Conservation (phyloP, 2,797 vertebrate genomes). For the Macropus fuliginosus region DNA sequence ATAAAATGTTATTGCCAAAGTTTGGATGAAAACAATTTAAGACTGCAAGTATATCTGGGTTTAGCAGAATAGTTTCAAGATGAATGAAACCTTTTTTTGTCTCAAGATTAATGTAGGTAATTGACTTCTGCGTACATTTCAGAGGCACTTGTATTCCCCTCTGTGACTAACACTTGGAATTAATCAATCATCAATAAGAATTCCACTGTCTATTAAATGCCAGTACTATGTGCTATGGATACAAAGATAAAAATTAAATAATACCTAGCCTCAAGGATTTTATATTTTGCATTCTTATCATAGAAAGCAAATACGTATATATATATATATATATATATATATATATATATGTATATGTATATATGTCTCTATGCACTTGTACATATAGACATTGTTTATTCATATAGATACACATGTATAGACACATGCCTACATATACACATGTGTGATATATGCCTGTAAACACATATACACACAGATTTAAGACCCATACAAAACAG, state of each 20-base stretch:
- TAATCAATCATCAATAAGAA: not conserved
- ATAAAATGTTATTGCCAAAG: constrained; percentile 1
- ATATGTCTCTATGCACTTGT: too few relatives aligned
- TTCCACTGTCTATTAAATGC: not conserved
- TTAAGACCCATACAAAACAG: not conserved
- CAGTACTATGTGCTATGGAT: not conserved
- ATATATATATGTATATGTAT: too few relatives aligned
- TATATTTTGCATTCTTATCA: not conserved
- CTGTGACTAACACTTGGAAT: not conserved
- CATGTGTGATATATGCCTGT: not conserved
- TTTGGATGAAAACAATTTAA: not conserved
- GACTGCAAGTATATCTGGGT: not conserved
- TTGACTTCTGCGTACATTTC: not conserved
- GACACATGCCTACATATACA: not conserved
- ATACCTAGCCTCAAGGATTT: not conserved
- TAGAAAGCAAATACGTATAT: not conserved
- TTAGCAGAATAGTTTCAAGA: not conserved
- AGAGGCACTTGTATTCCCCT: not conserved
- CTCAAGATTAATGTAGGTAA: not conserved
- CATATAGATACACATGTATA: not conserved
- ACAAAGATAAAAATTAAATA: not conserved
- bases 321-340: not conserved
- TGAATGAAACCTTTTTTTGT: not conserved
- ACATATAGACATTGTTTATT: too few relatives aligned
- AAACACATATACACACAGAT: not conserved